Percentiles rank a stretch among this genome's conserved stretches.
phyloP scores from a whole-genome alignment of 2,113 vertebrate species.

The Hydrochoerus hydrochaeris region DNA sequence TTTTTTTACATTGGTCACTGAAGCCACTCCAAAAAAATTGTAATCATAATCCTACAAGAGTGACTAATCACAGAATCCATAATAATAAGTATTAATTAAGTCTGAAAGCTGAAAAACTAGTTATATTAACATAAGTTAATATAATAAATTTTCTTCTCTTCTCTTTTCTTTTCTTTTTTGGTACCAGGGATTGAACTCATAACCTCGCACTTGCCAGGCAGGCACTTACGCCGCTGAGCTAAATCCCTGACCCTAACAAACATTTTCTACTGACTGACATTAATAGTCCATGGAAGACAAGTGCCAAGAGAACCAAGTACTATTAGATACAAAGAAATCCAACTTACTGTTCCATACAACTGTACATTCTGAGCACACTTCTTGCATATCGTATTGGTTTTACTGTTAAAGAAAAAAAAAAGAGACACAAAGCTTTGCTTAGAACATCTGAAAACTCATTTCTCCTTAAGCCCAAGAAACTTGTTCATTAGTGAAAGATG shows the following conservation, averaged over 20 bases:
- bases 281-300: neutral
- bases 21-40: conserved; percentile 42
- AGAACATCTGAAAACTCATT: conserved; percentile 36
- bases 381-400: conserved; percentile 91
- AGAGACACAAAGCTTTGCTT: conserved; percentile 47
- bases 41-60: neutral
- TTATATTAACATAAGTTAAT: neutral
- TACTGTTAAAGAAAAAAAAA: conserved; percentile 83
- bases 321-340: conserved; percentile 8
- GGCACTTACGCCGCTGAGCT: no score
- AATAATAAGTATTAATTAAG: conserved; percentile 7
- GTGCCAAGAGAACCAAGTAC: neutral
- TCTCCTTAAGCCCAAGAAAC: conserved; percentile 7
- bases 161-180: no score
- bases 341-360: conserved; percentile 89
- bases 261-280: conserved; percentile 21
- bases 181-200: no score
- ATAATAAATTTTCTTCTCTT: no score
- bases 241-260: no score
- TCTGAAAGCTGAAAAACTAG: neutral
- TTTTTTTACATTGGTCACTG: neutral
- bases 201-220: no score
- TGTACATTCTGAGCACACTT: conserved; percentile 91
- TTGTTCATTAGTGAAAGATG: neutral
- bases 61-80: conserved; percentile 36